Evolutionary conservation across 2,113 vertebrate genomes (phyloP).

Genomic region (Heliornis fulica): DNA sequence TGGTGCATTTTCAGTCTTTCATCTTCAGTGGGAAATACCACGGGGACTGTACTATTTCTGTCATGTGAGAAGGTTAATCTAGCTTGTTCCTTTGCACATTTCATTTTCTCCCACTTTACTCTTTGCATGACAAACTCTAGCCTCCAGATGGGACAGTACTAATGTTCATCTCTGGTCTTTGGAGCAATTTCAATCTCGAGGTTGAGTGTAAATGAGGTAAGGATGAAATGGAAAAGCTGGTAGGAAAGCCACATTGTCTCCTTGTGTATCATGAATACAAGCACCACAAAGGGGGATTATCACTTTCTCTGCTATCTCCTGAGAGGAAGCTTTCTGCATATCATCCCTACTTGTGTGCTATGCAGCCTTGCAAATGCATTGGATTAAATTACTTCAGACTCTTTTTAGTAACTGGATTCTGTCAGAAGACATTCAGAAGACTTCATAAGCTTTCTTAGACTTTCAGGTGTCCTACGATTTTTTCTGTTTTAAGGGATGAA

Average conservation of each 20-base stretch:
- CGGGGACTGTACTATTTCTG: neutral
- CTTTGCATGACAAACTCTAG: neutral
- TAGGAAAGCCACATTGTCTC: neutral
- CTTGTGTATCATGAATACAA: neutral
- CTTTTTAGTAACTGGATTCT: neutral
- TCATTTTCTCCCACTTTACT: neutral
- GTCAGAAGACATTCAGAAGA: neutral
- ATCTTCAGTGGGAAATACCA: neutral
- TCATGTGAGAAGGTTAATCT: neutral
- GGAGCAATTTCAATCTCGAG: neutral
- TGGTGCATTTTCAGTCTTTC: neutral
- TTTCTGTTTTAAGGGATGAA: neutral
- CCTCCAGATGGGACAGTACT: neutral
- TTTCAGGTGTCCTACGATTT: neutral
- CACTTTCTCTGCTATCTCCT: neutral
- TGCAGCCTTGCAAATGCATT: neutral
- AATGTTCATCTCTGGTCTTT: neutral
- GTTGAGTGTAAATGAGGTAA: neutral
- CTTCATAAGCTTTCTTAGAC: neutral
- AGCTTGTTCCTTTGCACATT: neutral
- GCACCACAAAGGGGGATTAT: neutral
- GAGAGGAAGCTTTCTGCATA: neutral
- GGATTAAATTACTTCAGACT: neutral
- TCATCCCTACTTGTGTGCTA: neutral
- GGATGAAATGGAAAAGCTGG: neutral